These are phyloP conservation scores for Varanus salvator DNA, from an alignment of 2,113 vertebrate genomes.

Conservation along the genomic window DNA sequence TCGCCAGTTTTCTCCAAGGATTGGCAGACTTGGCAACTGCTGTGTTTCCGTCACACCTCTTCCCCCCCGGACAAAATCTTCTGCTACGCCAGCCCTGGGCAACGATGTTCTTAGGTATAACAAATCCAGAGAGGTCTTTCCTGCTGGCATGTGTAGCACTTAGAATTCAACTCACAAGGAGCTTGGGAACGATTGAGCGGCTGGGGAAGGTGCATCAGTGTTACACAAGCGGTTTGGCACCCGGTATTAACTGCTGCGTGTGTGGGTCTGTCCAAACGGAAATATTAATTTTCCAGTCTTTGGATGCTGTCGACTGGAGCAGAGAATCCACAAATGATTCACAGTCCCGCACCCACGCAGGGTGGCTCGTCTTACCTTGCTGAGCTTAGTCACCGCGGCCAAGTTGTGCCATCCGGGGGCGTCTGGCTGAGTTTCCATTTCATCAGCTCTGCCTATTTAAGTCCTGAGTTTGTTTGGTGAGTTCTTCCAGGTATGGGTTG, in stretches of 20 bases:
- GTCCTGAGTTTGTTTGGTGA: background rate
- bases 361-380: constrained; percentile 76
- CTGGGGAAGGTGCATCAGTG: background rate
- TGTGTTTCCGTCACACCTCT: background rate
- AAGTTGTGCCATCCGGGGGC: constrained; percentile 33
- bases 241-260: background rate
- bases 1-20: constrained; percentile 5
- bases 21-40: background rate
- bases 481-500: background rate
- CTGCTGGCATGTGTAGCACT: background rate
- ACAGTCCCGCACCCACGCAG: constrained; percentile 59
- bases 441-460: constrained; percentile 24
- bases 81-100: background rate
- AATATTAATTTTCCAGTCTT: background rate
- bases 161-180: background rate
- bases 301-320: constrained; percentile 24
- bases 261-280: background rate
- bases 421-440: constrained; percentile 28
- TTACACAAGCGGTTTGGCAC: background rate
- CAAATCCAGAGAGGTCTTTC: background rate
- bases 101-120: background rate
- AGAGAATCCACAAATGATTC: constrained; percentile 63
- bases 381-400: constrained; percentile 71
- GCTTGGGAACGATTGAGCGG: background rate
- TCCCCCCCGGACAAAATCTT: background rate